These are phyloP conservation scores for Helicolenus hilgendorfi DNA, from an alignment of 2,797 vertebrate genomes.

Conservation along the genomic window DNA sequence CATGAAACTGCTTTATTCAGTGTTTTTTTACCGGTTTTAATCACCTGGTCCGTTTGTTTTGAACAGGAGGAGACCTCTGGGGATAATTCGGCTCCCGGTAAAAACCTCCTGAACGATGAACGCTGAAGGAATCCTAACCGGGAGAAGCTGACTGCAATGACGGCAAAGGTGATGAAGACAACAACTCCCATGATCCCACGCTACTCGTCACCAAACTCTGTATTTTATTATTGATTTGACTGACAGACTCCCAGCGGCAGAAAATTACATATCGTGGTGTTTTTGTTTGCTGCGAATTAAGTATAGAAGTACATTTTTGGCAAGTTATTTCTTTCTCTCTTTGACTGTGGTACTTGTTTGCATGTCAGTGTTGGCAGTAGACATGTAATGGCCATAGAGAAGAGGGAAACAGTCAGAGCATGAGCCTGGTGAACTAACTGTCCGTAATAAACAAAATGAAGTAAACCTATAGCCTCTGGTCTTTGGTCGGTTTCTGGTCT, in stretches of 20 bases:
- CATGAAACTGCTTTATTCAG: too few species aligned
- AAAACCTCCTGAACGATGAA: too few species aligned
- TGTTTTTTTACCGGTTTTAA: too few species aligned
- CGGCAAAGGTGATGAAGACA: too few species aligned
- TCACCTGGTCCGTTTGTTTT: too few species aligned
- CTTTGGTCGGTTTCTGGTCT: not conserved
- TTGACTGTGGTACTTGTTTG: not conserved
- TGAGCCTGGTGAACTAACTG: not conserved
- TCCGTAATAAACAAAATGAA: not conserved
- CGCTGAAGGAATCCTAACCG: too few species aligned
- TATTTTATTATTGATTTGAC: not conserved
- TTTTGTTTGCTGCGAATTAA: not conserved
- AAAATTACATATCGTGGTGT: not conserved
- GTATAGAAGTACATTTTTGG: not conserved
- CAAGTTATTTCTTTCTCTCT: not conserved
- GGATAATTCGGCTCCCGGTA: too few species aligned
- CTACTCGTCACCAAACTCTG: not conserved
- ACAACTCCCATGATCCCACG: not conserved
- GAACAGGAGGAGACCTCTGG: too few species aligned
- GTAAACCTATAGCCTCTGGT: not conserved
- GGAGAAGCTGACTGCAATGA: too few species aligned
- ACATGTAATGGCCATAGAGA: not conserved
- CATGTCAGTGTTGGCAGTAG: not conserved
- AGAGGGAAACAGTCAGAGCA: not conserved
- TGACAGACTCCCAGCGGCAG: not conserved